Percentiles rank a stretch among this genome's conserved stretches.
These are phyloP conservation scores for Harlomillsia oculata DNA, from an alignment of 1,140 invertebrate species.

Conservation along the genomic window DNA sequence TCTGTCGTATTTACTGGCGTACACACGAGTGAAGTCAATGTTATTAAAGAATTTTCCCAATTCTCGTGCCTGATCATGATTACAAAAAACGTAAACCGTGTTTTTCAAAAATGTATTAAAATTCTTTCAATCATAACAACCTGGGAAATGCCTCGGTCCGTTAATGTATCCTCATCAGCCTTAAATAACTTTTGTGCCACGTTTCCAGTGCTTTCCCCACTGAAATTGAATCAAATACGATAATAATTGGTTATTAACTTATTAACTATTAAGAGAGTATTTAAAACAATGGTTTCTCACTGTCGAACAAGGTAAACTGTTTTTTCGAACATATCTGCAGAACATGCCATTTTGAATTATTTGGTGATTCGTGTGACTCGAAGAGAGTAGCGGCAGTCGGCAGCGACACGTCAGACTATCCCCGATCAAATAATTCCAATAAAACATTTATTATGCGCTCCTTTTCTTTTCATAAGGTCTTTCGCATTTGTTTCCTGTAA, in stretches of 20 bases:
- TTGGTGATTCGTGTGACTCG: not conserved
- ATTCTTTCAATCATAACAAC: not conserved
- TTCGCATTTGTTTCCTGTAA: too few relatives aligned
- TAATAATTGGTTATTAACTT: not conserved
- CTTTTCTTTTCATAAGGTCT: too few relatives aligned
- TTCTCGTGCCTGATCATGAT: not conserved
- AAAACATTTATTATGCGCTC: too few relatives aligned
- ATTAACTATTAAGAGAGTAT: not conserved
- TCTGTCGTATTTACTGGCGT: not conserved
- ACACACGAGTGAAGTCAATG: not conserved
- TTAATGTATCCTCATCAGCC: not conserved
- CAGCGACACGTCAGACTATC: not conserved
- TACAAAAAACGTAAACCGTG: too few relatives aligned
- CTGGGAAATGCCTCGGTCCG: not conserved
- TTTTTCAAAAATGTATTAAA: too few relatives aligned
- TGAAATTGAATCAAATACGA: not conserved
- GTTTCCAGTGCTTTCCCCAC: not conserved
- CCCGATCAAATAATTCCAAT: too few relatives aligned
- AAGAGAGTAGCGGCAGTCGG: not conserved
- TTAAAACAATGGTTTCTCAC: not conserved
- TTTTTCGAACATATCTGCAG: too few relatives aligned
- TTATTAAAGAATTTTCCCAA: not conserved
- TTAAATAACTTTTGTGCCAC: not conserved
- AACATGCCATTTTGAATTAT: not conserved
- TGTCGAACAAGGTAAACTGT: too few relatives aligned